Conservation (phyloP, 2,797 vertebrate species). For the Enoplosus armatus region DNA sequence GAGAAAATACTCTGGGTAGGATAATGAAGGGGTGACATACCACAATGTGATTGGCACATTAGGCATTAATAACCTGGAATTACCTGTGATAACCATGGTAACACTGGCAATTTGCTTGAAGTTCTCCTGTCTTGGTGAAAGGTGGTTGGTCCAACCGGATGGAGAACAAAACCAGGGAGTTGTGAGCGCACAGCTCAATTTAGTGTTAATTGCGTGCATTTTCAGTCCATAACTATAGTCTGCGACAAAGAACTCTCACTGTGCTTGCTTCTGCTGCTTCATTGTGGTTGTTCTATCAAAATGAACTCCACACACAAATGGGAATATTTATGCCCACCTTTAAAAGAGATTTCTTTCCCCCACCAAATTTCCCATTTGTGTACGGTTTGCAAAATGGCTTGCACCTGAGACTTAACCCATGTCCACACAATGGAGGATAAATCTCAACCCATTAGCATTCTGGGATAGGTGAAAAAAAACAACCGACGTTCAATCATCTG, state of each 20-base stretch:
- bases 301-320: constrained; percentile 6
- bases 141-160: constrained; percentile 37
- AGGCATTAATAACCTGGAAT: constrained; percentile 85
- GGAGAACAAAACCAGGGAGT: constrained; percentile 43
- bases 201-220: constrained; percentile 73
- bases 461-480: too few relatives aligned
- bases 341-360: neutral
- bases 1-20: constrained; percentile 77
- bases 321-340: neutral
- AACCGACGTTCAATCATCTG: too few relatives aligned
- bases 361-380: neutral
- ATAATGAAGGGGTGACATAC: constrained; percentile 82
- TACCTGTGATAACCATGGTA: constrained; percentile 86
- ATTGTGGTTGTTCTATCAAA: neutral
- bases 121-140: constrained; percentile 72
- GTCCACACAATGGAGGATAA: neutral
- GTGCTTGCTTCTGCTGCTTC: neutral
- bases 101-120: constrained; percentile 82
- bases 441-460: too few relatives aligned
- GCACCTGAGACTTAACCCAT: neutral
- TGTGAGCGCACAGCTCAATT: constrained; percentile 54
- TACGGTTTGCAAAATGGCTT: neutral
- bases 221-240: constrained; percentile 52
- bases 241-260: constrained; percentile 19
- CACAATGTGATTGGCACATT: constrained; percentile 80